phyloP scores from a whole-genome alignment of 2,888 invertebrate species.

The Papilio protenor region DNA sequence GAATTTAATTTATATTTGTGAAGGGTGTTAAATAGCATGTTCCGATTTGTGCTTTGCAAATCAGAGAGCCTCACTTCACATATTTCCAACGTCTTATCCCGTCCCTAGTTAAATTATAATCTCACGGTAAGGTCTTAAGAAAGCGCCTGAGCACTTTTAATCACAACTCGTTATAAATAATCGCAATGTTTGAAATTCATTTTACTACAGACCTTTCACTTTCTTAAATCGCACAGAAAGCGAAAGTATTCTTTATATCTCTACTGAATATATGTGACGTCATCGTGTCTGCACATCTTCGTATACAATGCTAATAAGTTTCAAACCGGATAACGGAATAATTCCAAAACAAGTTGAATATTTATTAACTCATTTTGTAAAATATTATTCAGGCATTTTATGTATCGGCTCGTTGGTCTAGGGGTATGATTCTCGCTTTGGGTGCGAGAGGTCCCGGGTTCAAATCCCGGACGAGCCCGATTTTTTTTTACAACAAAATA shows the following conservation, averaged over 20 bases:
- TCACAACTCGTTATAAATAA: not conserved
- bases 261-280: not conserved
- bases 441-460: slow-evolving; percentile 86
- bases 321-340: not conserved
- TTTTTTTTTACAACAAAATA: slow-evolving; percentile 11
- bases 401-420: slow-evolving; percentile 83
- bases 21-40: not conserved
- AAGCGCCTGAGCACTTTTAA: not conserved
- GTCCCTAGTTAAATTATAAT: not conserved
- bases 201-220: not conserved
- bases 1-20: not conserved
- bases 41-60: not conserved
- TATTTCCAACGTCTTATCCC: not conserved
- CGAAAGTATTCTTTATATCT: not conserved
- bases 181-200: not conserved
- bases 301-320: not conserved
- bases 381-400: not conserved
- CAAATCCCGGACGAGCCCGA: slow-evolving; percentile 85
- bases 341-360: not conserved
- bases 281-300: not conserved
- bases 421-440: slow-evolving; percentile 85
- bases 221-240: not conserved
- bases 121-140: not conserved
- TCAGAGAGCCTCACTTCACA: not conserved
- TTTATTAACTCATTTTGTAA: not conserved